Conservation (phyloP, 2,888 invertebrate genomes). For the Diabrotica balteata region DNA sequence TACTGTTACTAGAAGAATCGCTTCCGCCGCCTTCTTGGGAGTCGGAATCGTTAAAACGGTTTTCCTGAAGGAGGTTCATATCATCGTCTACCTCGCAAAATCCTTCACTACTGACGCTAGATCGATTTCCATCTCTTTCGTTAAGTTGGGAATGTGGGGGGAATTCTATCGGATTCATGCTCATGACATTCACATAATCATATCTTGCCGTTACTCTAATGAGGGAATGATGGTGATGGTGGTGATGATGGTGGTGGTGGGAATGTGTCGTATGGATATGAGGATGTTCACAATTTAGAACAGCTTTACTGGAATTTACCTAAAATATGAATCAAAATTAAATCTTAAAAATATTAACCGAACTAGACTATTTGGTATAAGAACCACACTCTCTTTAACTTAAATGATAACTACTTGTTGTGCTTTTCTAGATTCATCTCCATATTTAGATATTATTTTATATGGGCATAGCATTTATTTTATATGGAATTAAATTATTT, state of each 20-base stretch:
- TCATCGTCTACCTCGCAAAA: conserved; percentile 92
- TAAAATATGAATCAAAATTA: conserved; percentile 39
- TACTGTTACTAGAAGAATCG: conserved; percentile 60
- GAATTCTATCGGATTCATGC: conserved; percentile 54
- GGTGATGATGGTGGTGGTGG: conserved; percentile 62
- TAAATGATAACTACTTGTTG: too few species aligned
- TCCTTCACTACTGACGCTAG: conserved; percentile 94
- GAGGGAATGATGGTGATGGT: conserved; percentile 59
- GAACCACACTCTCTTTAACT: too few species aligned
- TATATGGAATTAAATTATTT: too few species aligned
- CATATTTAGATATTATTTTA: too few species aligned
- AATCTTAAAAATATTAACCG: too few species aligned
- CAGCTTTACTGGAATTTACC: conserved; percentile 82
- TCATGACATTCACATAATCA: conserved; percentile 61
- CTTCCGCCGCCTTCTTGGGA: conserved; percentile 75
- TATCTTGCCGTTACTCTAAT: conserved; percentile 55
- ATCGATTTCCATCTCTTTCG: conserved; percentile 79
- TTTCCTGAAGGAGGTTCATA: conserved; percentile 64
- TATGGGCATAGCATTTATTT: too few species aligned
- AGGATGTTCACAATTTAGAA: conserved; percentile 75
- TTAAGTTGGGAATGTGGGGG: conserved; percentile 59
- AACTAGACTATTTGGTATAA: too few species aligned
- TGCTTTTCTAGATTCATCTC: too few species aligned
- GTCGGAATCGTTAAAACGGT: conserved; percentile 64
- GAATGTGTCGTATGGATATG: conserved; percentile 40